Evolutionary conservation across 2,113 vertebrate genomes (phyloP), one percentile per base, ranked within the genome.

Genomic region (Marcusenius ussheri): DNA sequence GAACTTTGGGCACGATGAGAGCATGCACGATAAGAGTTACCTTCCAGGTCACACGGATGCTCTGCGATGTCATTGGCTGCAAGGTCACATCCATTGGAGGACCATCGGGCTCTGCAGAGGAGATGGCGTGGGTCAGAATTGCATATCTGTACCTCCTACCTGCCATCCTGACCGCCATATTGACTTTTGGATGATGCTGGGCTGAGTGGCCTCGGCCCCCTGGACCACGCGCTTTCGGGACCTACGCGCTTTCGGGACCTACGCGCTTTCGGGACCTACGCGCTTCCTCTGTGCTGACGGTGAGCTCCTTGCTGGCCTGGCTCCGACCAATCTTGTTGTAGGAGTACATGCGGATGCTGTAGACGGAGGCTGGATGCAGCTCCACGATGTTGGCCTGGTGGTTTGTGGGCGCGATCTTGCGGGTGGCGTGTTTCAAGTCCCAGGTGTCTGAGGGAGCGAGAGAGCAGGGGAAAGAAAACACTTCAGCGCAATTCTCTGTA

Each of bases 31-130:
- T 42, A 42, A 3, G 39, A 46, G 90, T 93, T 94, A 99, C 98
- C 97, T 99, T 99, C 98, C 98, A 99, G 5, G 98, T 99, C 88
- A 99, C 98, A 89, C 99, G 97, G 92, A 99, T 99, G 93, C 98
- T 99, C 94, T 99, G 98, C 80, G 98, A 99, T 0, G 98, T 99
- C 93, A 98, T 96, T 0, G 98, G 97, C 94, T 98, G 97, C 93
- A 99, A 93, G 91, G 97, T 98, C 89, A 99, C 98, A 0, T 99
- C 98, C 96, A 99, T 97, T 0, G 98, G 98, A 27, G 98, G 98
- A 15, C 98, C 98, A 17, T 99, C 98, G 0, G 98, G 98, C 94
- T 98, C 98, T 99, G 93, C 0, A 0, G 62, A 21, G 31, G 88
- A 83, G 27, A 49, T 42, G 66, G 84, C 27, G 19, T 2, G 0